Percentiles rank a stretch among this genome's conserved stretches.
Conservation (phyloP, 2,888 invertebrate species). For the Apodemia duryi region DNA sequence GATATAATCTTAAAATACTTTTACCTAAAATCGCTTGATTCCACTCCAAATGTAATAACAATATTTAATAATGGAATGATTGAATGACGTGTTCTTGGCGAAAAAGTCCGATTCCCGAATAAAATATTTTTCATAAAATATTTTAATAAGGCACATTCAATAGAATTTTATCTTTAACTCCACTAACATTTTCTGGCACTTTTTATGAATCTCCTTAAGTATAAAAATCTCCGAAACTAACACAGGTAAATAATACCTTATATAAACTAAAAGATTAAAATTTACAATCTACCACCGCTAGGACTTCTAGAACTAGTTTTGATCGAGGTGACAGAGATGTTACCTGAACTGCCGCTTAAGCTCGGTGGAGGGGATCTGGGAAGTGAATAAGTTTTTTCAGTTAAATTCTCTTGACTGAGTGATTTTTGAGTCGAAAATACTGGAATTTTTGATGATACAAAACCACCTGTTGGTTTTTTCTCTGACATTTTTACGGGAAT, state of each 20-base stretch:
- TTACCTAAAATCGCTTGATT: not conserved
- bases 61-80: not conserved
- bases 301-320: constrained; percentile 79
- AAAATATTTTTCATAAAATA: not conserved
- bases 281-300: constrained; percentile 58
- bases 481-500: constrained; percentile 67
- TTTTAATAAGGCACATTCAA: constrained; percentile 14
- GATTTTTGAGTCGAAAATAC: constrained; percentile 73
- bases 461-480: constrained; percentile 48
- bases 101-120: not conserved
- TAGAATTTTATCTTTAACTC: constrained; percentile 5
- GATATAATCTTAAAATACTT: not conserved
- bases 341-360: constrained; percentile 61
- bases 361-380: constrained; percentile 63
- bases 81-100: not conserved
- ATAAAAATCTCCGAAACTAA: constrained; percentile 11
- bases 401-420: constrained; percentile 69
- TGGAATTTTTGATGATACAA: constrained; percentile 74
- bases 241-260: constrained; percentile 8
- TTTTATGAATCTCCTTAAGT: constrained; percentile 4
- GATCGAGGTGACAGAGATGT: constrained; percentile 81
- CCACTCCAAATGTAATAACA: no score
- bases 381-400: constrained; percentile 59
- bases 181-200: constrained; percentile 12
- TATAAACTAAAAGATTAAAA: constrained; percentile 10